These are phyloP conservation scores for Fabriciana adippe DNA, from an alignment of 2,888 invertebrate species.

Conservation along the genomic window DNA sequence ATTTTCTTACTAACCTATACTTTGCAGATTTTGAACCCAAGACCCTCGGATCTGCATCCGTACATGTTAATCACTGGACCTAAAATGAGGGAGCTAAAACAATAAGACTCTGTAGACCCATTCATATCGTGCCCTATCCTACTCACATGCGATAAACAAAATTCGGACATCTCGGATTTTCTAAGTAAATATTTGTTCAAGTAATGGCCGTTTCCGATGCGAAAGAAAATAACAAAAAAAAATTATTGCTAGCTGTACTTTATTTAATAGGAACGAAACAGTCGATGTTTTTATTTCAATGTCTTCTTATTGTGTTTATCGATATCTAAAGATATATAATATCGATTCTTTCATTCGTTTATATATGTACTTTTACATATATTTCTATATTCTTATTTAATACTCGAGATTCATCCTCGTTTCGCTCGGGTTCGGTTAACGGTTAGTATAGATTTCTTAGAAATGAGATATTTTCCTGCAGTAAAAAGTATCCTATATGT, in stretches of 20 bases:
- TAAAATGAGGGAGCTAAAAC: background rate
- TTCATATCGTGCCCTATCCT: background rate
- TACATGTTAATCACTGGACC: background rate
- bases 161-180: conserved; percentile 42
- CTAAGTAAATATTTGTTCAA: conserved; percentile 59
- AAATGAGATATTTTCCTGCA: too few relatives aligned
- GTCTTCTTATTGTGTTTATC: conserved; percentile 11
- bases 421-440: too few relatives aligned
- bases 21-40: too few relatives aligned
- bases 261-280: conserved; percentile 31
- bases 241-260: conserved; percentile 29
- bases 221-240: conserved; percentile 33
- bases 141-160: conserved; percentile 17
- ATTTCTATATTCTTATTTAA: too few relatives aligned
- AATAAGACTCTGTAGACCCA: background rate
- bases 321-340: background rate
- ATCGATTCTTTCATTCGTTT: background rate
- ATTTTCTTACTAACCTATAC: too few relatives aligned
- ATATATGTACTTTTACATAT: too few relatives aligned
- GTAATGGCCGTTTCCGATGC: conserved; percentile 58
- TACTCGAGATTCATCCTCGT: too few relatives aligned
- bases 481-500: too few relatives aligned
- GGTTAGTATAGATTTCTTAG: too few relatives aligned
- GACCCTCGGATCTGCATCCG: background rate
- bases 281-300: conserved; percentile 19